These are phyloP conservation scores for Philonicus albiceps DNA, from an alignment of 2,888 invertebrate genomes.

Conservation along the genomic window DNA sequence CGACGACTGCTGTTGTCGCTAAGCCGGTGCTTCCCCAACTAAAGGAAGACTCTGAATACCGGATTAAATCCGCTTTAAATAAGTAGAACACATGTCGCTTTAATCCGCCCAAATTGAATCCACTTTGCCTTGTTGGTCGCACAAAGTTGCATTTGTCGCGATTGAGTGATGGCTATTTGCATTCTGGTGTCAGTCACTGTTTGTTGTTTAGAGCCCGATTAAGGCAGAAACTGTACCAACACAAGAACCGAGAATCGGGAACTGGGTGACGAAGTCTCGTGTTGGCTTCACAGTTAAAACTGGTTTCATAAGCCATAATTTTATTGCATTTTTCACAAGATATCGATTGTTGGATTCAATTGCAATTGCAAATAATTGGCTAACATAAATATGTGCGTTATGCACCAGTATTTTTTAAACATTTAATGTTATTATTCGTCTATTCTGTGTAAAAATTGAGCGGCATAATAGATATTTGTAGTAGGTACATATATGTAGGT, in stretches of 20 bases:
- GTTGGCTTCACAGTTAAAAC: neutral
- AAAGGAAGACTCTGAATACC: slow-evolving; percentile 20
- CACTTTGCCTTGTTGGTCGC: slow-evolving; percentile 36
- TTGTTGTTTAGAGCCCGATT: neutral
- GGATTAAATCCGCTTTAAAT: slow-evolving; percentile 48
- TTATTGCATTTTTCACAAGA: neutral
- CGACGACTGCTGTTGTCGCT: neutral
- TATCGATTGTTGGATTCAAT: neutral
- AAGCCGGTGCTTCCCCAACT: neutral
- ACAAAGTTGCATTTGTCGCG: slow-evolving; percentile 37
- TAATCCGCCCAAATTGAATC: slow-evolving; percentile 49
- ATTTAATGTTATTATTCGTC: no score
- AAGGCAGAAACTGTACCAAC: neutral
- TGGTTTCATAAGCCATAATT: neutral
- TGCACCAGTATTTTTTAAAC: no score
- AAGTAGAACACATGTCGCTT: slow-evolving; percentile 49
- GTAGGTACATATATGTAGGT: no score
- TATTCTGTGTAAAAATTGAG: no score
- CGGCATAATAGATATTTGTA: no score
- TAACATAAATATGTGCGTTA: neutral
- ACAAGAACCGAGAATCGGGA: neutral
- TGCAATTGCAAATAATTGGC: neutral
- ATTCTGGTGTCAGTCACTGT: neutral
- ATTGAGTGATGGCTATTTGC: slow-evolving; percentile 34
- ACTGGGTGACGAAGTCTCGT: neutral